Evolutionary conservation across 1,140 invertebrate species (phyloP), one percentile per base, ranked within the genome.

Genomic region (Ceratina japonica): DNA sequence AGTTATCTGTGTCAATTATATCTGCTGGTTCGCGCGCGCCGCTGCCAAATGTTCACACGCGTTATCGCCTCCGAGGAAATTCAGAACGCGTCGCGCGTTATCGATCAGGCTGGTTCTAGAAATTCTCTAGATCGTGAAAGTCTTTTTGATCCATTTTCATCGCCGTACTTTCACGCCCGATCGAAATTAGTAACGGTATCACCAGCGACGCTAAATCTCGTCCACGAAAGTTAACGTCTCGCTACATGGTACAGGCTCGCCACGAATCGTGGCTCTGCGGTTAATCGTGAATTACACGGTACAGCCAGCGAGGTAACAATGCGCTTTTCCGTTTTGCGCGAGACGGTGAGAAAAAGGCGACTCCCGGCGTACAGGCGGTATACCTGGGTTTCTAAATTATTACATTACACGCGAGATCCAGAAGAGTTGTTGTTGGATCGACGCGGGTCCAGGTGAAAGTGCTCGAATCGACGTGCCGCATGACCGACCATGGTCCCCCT

Each of bases 361-460:
- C 27, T 3, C 24, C 27, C 22, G 22, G 52, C 27, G 15, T 73
- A 52, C 64, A 16, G 20, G 51, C n/a, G 18, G 20, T 27, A 56
- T 31, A 63, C 54, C 16, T 31, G 56, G 56, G 62, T 49, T 71
- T 75, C 71, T 83, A 75, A 79, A 83, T 76, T 69, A 76, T 71
- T 58, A 51, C 49, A 63, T 22, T 58, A 44, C 71, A 62, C 31
- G 54, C 61, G 20, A 22, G 64, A 58, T 65, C 59, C 12, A 71
- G 76, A 84, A 61, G 66, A 75, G 61, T 61, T n/a, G n/a, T n/a
- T n/a, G n/a, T n/a, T 22, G 27, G 81, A 75, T 44, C 72, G 37
- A 83, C 62, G 37, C 56, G 22, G 77, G 63, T 22, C 58, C 44
- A 24, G 68, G 77, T 83, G 81, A 84, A 84, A 84, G 81, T 78